phyloP scores from a whole-genome alignment of 1,140 invertebrate species.

The Temnothorax nylanderi region DNA sequence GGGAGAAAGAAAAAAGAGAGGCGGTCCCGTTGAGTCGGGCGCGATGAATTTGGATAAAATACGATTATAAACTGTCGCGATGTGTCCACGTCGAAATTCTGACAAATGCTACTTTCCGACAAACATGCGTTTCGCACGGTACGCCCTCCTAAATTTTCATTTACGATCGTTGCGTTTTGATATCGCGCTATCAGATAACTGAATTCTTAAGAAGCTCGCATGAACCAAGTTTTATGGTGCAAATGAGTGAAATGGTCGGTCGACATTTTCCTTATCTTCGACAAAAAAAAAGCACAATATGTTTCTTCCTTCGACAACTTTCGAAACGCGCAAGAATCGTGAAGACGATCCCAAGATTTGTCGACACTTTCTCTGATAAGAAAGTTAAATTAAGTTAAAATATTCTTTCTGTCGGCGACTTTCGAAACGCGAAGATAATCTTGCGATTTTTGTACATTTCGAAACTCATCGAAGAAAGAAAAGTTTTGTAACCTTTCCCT shows the following conservation, averaged over 20 bases:
- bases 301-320: not conserved
- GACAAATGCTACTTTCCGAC: slow-evolving; percentile 6
- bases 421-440: not conserved
- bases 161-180: not conserved
- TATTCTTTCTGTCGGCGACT: not conserved
- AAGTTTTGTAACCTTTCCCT: not conserved
- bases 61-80: slow-evolving; percentile 10
- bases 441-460: not conserved
- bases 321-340: not conserved
- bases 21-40: not conserved
- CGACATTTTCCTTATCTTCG: not conserved
- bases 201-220: not conserved
- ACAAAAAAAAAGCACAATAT: not conserved
- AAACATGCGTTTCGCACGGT: not conserved
- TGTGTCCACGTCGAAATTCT: slow-evolving; percentile 26
- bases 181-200: too few relatives aligned
- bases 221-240: too few relatives aligned
- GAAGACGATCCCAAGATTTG: not conserved
- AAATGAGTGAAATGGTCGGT: not conserved
- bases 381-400: not conserved
- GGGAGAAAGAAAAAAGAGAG: not conserved
- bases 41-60: slow-evolving; percentile 25
- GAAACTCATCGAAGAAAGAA: not conserved
- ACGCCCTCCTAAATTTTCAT: slow-evolving; percentile 5
- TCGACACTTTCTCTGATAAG: not conserved